phyloP scores from a whole-genome alignment of 2,888 invertebrate genomes.

The Conops quadrifasciatus region DNA sequence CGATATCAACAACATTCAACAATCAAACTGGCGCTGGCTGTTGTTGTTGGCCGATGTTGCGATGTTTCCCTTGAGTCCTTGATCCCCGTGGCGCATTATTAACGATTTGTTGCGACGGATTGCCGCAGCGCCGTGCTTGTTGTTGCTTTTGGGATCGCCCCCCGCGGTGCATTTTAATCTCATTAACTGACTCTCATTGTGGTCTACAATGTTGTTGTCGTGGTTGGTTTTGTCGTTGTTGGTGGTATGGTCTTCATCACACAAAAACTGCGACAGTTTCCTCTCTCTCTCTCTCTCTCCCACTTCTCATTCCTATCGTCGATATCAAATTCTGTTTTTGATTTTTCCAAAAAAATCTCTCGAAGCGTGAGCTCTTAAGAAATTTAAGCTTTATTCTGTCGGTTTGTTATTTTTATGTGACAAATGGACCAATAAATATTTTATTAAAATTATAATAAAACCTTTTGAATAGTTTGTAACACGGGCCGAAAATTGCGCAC shows the following conservation, averaged over 20 bases:
- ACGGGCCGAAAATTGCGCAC: too few relatives aligned
- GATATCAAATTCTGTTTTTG: too few relatives aligned
- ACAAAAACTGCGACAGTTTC: background rate
- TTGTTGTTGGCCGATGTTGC: background rate
- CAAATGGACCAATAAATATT: too few relatives aligned
- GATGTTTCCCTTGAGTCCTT: background rate
- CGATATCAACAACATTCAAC: background rate
- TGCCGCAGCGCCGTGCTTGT: background rate
- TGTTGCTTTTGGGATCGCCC: conserved; percentile 3
- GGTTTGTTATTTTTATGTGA: too few relatives aligned
- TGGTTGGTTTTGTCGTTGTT: conserved; percentile 37
- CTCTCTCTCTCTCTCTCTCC: background rate
- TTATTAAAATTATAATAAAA: too few relatives aligned
- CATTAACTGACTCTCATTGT: conserved; percentile 52
- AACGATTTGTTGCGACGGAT: conserved; percentile 7
- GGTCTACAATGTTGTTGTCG: conserved; percentile 37
- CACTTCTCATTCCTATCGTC: too few relatives aligned
- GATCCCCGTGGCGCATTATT: conserved; percentile 20
- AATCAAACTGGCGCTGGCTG: background rate
- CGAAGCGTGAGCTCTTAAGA: too few relatives aligned
- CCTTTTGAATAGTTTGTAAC: too few relatives aligned
- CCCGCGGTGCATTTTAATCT: conserved; percentile 57
- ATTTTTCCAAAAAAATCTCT: too few relatives aligned
- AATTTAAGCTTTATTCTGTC: background rate
- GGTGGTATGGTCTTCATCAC: background rate